phyloP scores from a whole-genome alignment of 1,140 invertebrate genomes.

The Drosophila repletoides region DNA sequence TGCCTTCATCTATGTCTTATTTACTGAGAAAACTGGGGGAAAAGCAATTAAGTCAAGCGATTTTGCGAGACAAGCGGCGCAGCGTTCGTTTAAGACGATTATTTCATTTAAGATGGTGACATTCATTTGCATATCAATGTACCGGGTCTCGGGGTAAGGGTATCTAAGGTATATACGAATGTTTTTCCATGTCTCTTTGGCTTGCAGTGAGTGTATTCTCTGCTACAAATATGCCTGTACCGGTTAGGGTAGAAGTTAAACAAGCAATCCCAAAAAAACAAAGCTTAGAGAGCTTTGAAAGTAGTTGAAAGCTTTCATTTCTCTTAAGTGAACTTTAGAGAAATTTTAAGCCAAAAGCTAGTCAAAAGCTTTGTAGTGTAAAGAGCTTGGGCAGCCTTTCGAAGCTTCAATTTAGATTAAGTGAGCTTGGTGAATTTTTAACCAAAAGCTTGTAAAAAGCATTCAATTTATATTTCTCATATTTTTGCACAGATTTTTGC shows the following conservation, averaged over 20 bases:
- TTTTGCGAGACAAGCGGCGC: constrained; percentile 29
- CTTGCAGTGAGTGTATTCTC: background rate
- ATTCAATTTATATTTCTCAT: too few species aligned
- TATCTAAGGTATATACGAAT: background rate
- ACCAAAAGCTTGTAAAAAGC: too few species aligned
- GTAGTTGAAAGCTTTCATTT: background rate
- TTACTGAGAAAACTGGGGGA: constrained; percentile 11
- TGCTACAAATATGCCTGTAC: background rate
- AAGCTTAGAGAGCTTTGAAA: background rate
- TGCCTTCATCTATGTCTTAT: background rate
- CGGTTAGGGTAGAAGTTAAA: too few species aligned
- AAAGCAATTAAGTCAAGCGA: constrained; percentile 67
- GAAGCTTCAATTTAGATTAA: background rate
- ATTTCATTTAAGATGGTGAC: constrained; percentile 80
- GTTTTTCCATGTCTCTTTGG: background rate
- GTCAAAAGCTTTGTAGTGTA: background rate
- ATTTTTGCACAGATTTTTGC: too few species aligned
- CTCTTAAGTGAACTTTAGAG: too few species aligned
- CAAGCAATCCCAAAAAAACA: too few species aligned
- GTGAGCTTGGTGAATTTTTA: too few species aligned
- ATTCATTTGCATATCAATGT: constrained; percentile 81
- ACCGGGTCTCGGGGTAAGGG: constrained; percentile 15
- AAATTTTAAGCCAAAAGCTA: background rate
- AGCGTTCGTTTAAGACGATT: constrained; percentile 75
- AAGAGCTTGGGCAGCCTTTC: too few species aligned